These are phyloP conservation scores for Perithous albicinctus DNA, from an alignment of 2,888 invertebrate genomes.

Conservation along the genomic window DNA sequence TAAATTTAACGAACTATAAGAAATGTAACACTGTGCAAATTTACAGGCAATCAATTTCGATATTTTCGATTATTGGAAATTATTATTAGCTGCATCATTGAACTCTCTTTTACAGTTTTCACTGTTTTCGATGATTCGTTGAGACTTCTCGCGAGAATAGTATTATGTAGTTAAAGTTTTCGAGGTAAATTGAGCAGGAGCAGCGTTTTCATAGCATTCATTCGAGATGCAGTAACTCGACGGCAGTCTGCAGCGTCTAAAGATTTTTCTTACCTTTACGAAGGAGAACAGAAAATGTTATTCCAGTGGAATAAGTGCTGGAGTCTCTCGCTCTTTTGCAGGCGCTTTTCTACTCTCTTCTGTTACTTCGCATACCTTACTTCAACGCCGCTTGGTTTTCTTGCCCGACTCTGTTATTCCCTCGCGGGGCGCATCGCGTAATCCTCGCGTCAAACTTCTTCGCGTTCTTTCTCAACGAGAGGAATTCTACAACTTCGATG, in stretches of 20 bases:
- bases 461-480: conserved; percentile 65
- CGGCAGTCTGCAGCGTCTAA: conserved; percentile 45
- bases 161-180: conserved; percentile 27
- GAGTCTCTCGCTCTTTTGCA: conserved; percentile 31
- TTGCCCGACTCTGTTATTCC: conserved; percentile 15
- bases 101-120: conserved; percentile 25
- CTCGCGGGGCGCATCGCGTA: conserved; percentile 54
- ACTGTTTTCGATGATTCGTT: conserved; percentile 24
- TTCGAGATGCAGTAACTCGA: conserved; percentile 44
- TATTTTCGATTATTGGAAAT: conserved; percentile 44
- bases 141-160: conserved; percentile 25
- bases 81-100: conserved; percentile 30
- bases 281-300: conserved; percentile 66
- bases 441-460: conserved; percentile 68
- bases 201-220: conserved; percentile 42
- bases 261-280: conserved; percentile 63
- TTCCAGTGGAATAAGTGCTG: conserved; percentile 69
- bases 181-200: conserved; percentile 56
- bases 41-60: conserved; percentile 37
- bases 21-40: not conserved
- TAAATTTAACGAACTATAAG: not conserved
- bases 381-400: not conserved
- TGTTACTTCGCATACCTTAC: conserved; percentile 2
- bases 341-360: not conserved
- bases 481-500: conserved; percentile 61